Evolutionary conservation across 2,888 invertebrate genomes (phyloP).

Genomic region (Drosophila peninsularis): DNA sequence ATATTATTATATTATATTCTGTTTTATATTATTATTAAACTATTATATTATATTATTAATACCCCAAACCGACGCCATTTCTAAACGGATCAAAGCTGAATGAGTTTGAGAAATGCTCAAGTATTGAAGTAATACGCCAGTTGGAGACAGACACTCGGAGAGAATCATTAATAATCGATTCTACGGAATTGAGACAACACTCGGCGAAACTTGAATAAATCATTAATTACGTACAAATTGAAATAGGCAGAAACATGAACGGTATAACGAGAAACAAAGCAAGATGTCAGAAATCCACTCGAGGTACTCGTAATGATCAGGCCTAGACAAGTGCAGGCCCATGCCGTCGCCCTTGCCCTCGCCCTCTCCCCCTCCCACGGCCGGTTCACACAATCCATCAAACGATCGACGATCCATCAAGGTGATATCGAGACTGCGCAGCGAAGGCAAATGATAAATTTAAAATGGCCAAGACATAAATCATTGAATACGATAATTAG

Average conservation of each 20-base stretch:
- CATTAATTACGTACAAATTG: slow-evolving; percentile 74
- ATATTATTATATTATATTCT: neutral
- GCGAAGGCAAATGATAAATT: slow-evolving; percentile 53
- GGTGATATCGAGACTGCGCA: slow-evolving; percentile 59
- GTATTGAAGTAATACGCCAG: slow-evolving; percentile 23
- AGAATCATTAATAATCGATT: slow-evolving; percentile 68
- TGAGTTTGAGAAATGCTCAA: slow-evolving; percentile 1
- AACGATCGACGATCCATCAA: slow-evolving; percentile 75
- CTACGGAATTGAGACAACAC: slow-evolving; percentile 72
- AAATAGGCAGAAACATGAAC: slow-evolving; percentile 48
- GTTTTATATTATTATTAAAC: neutral
- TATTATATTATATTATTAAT: too few species aligned
- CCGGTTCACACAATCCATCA: slow-evolving; percentile 78
- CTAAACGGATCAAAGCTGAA: neutral
- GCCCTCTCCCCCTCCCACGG: neutral
- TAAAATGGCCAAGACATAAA: slow-evolving; percentile 68
- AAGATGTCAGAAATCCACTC: slow-evolving; percentile 78
- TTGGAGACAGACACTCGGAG: slow-evolving; percentile 28
- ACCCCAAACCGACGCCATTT: slow-evolving; percentile 19
- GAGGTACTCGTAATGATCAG: slow-evolving; percentile 50
- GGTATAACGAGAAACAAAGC: slow-evolving; percentile 55
- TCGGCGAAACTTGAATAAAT: slow-evolving; percentile 62
- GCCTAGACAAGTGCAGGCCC: slow-evolving; percentile 64
- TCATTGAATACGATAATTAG: slow-evolving; percentile 72
- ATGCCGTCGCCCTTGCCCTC: slow-evolving; percentile 6